These are phyloP conservation scores for Agapetus fuscipes DNA, from an alignment of 2,888 invertebrate species.

Conservation along the genomic window DNA sequence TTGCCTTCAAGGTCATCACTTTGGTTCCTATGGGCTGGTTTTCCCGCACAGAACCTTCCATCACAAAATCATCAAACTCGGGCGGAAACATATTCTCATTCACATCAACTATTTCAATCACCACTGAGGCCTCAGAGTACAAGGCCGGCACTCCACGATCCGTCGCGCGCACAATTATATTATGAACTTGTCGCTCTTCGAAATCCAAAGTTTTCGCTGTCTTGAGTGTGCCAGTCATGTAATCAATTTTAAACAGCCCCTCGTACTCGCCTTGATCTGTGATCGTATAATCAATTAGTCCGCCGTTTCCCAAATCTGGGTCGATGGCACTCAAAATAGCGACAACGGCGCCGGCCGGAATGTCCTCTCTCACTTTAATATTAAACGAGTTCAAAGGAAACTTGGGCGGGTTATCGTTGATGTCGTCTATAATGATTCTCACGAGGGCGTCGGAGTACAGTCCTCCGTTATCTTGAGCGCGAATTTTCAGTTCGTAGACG, in stretches of 20 bases:
- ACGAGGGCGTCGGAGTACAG: conserved; percentile 75
- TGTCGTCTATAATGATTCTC: conserved; percentile 73
- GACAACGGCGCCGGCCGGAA: conserved; percentile 79
- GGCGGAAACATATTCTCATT: conserved; percentile 88
- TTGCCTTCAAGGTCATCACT: conserved; percentile 69
- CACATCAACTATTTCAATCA: conserved; percentile 85
- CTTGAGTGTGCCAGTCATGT: conserved; percentile 75
- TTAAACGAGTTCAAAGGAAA: conserved; percentile 67
- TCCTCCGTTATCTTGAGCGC: conserved; percentile 70
- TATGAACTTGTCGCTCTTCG: conserved; percentile 82
- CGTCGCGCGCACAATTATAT: conserved; percentile 71
- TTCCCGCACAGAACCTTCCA: conserved; percentile 66
- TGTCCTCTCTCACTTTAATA: conserved; percentile 83
- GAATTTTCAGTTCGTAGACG: conserved; percentile 66
- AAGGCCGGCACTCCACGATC: conserved; percentile 80
- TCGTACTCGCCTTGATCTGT: conserved; percentile 57
- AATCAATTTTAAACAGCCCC: conserved; percentile 72
- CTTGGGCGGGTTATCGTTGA: conserved; percentile 80
- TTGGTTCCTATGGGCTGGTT: conserved; percentile 68
- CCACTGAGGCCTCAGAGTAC: conserved; percentile 67
- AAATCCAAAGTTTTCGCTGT: conserved; percentile 74
- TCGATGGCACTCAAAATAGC: conserved; percentile 74
- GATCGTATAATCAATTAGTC: conserved; percentile 68
- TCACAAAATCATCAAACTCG: conserved; percentile 70
- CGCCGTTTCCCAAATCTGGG: conserved; percentile 76